phyloP scores from a whole-genome alignment of 2,113 vertebrate genomes.

The Aegotheles bennettii region DNA sequence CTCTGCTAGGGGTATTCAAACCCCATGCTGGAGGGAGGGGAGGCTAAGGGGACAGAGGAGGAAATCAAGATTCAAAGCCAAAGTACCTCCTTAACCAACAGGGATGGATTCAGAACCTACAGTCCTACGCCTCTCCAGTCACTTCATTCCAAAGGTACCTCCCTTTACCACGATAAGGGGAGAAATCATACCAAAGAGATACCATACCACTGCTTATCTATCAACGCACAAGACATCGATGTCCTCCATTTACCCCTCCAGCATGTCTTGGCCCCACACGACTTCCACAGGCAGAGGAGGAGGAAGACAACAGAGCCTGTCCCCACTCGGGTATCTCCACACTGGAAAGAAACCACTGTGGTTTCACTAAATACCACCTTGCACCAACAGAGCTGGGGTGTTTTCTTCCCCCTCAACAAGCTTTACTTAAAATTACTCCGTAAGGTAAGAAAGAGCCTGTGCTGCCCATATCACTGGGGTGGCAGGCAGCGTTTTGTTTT shows the following conservation, averaged over 20 bases:
- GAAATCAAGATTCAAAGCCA: neutral
- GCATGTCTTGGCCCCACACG: fast-evolving
- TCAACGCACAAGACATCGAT: fast-evolving
- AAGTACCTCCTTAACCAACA: neutral
- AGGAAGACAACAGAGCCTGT: neutral
- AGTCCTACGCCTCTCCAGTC: neutral
- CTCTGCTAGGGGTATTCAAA: neutral
- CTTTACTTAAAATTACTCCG: neutral
- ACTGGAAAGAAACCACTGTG: neutral
- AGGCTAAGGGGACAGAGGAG: neutral
- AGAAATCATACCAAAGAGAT: neutral
- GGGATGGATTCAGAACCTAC: neutral
- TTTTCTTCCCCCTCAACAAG: neutral
- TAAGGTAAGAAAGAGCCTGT: neutral
- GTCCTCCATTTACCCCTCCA: neutral
- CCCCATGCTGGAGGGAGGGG: neutral
- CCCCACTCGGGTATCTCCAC: neutral
- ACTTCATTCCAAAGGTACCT: neutral
- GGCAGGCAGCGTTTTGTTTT: neutral
- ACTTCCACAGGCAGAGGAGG: neutral
- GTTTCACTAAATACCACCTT: neutral
- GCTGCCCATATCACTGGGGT: neutral
- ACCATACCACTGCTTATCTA: too few species aligned
- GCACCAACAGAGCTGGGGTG: neutral
- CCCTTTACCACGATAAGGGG: neutral